Percentiles rank a stretch among this genome's conserved stretches.
phyloP scores from a whole-genome alignment of 2,113 vertebrate species.

The Rhabdornis inornatus region DNA sequence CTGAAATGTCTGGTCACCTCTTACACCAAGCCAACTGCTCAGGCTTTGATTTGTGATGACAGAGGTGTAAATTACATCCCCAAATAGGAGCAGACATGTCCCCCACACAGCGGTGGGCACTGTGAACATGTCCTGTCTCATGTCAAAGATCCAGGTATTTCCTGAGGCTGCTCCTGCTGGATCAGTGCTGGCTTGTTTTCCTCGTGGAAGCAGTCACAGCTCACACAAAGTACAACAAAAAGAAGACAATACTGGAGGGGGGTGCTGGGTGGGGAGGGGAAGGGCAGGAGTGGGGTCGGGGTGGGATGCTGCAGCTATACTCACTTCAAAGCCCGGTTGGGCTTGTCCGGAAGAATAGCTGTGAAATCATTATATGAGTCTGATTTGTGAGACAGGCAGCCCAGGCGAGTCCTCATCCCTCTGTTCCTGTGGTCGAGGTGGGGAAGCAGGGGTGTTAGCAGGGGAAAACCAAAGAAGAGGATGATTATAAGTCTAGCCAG shows the following conservation, averaged over 20 bases:
- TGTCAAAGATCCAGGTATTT: neutral
- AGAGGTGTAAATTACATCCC: neutral
- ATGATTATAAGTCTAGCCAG: neutral
- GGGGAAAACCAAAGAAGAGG: constrained; percentile 55
- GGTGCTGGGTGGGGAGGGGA: neutral
- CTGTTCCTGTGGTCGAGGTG: constrained; percentile 74
- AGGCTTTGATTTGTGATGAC: neutral
- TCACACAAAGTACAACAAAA: neutral
- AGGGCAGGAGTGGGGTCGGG: neutral
- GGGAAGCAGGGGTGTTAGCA: constrained; percentile 54
- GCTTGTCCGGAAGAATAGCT: constrained; percentile 90
- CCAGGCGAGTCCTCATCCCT: constrained; percentile 95
- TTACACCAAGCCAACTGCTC: neutral
- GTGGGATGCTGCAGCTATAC: constrained; percentile 61
- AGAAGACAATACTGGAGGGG: neutral
- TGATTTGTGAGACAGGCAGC: constrained; percentile 95
- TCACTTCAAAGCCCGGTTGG: constrained; percentile 91
- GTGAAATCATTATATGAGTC: constrained; percentile 96
- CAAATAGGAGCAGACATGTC: neutral
- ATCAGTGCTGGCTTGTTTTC: neutral
- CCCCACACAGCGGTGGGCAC: neutral
- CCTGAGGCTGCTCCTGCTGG: neutral
- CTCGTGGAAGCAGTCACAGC: neutral
- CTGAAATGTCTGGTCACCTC: neutral
- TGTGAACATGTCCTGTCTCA: neutral